Conservation (phyloP, 2,797 vertebrate species). For the Steatocranus sp. region DNA sequence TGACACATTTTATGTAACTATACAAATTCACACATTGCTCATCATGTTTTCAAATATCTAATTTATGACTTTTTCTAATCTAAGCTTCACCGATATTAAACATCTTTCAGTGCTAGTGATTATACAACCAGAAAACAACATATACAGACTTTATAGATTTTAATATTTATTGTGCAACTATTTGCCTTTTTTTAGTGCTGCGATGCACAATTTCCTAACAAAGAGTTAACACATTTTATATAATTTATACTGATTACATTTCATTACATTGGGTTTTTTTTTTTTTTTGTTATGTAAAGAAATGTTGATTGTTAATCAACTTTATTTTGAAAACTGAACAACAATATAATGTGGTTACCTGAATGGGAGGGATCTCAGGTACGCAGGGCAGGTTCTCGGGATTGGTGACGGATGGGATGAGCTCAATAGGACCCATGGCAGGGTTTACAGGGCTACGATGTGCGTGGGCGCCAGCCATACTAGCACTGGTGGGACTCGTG, state of each 20-base stretch:
- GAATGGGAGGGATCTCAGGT: conserved; percentile 97
- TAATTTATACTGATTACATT: neutral
- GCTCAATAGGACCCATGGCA: conserved; percentile 89
- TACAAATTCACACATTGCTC: neutral
- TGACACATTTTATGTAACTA: neutral
- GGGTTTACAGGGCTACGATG: conserved; percentile 94
- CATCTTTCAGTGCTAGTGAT: neutral
- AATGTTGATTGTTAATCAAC: neutral
- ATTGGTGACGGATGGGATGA: conserved; percentile 98
- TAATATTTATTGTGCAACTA: neutral
- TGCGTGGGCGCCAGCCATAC: conserved; percentile 86
- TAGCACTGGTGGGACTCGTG: conserved; percentile 95
- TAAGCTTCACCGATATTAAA: neutral
- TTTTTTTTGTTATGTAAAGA: neutral
- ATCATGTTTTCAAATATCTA: neutral
- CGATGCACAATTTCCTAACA: neutral
- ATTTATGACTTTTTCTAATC: neutral
- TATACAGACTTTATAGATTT: neutral
- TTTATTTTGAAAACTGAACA: neutral
- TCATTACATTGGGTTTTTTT: neutral
- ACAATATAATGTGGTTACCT: conserved; percentile 73
- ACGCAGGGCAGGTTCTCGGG: conserved; percentile 97
- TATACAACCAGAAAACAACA: neutral
- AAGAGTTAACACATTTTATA: neutral
- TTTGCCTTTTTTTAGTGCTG: neutral